These are phyloP conservation scores for Drosophila helvetica DNA, from an alignment of 2,888 invertebrate species.

Conservation along the genomic window DNA sequence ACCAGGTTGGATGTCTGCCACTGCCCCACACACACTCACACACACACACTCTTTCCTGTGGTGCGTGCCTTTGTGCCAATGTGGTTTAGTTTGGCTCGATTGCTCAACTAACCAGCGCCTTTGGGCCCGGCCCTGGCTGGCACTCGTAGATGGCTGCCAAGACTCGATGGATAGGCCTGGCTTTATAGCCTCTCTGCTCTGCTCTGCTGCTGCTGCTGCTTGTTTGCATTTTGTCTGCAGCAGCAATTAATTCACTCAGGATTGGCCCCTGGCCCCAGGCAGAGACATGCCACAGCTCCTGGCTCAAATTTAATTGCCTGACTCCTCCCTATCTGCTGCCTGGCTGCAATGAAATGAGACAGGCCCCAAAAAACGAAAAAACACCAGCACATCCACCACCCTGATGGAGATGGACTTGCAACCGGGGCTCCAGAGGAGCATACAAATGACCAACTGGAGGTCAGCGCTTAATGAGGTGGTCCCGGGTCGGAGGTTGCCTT, in stretches of 20 bases:
- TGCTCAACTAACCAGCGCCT: constrained; percentile 70
- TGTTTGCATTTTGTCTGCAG: constrained; percentile 31
- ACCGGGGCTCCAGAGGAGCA: constrained; percentile 12
- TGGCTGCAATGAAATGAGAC: constrained; percentile 44
- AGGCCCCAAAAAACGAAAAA: constrained; percentile 7
- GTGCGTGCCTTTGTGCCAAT: constrained; percentile 63
- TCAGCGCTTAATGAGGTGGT: constrained; percentile 50
- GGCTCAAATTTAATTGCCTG: constrained; percentile 56
- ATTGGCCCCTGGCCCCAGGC: constrained; percentile 26
- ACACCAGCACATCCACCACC: constrained; percentile 1
- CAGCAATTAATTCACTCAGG: constrained; percentile 66
- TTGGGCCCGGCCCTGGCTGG: constrained; percentile 1
- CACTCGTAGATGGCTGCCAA: not conserved
- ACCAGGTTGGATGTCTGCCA: constrained; percentile 1
- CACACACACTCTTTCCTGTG: constrained; percentile 10
- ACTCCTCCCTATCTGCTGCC: not conserved
- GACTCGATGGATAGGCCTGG: not conserved
- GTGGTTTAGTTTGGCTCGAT: constrained; percentile 68
- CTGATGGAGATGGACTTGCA: constrained; percentile 53
- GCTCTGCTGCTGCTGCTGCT: constrained; percentile 20
- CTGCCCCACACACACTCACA: constrained; percentile 1
- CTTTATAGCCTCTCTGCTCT: not conserved
- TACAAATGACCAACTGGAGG: constrained; percentile 44
- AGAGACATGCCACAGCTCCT: constrained; percentile 13
- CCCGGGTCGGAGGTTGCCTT: constrained; percentile 38